Base-by-base conservation (phyloP, 2,797 vertebrate genomes). In the Myotis pilosus region DNA sequence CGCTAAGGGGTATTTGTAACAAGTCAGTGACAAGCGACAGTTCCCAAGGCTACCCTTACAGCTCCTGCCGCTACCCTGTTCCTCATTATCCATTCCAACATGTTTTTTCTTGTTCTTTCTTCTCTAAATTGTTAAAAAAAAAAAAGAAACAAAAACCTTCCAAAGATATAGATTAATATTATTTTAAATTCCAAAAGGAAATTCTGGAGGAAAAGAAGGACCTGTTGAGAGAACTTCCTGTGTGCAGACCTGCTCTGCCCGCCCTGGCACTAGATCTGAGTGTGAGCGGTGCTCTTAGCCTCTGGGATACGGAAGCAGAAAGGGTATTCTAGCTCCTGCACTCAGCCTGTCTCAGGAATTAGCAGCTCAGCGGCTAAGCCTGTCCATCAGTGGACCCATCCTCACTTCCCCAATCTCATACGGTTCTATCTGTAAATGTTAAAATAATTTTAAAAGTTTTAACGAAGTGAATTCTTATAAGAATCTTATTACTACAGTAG, bases 111-210 rank as follows among this genome's bases (percentile, higher is more conserved):
- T 3, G 1, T 36, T 57, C 44, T 94, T 86, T 93, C 13, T 93
- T 55, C 23, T 62, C 12, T 62, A 62, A 62, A 30, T 30, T 62
- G 60, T 62, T 5, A 23, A 57, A 57, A 55, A 10, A 4, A 13
- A 60, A 8, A 44, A 47, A 47, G 0, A 12, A 47, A 44, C 5
- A 28, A 28, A 2, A 62, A 15, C 12, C 28, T 62, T 92, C 78
- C 47, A 81, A 81, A 91, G 41, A 85, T 57, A 82, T 1, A 36
- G 25, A 44, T 60, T 86, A 89, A 89, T 83, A 20, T 72, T 64
- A 92, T 33, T 83, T 84, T 84, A 81, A 95, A 60, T 11, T 6
- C 20, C 33, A 13, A 69, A 64, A 47, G n/a, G 44, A 60, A 74
- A 47, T 41, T 25, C 44, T 15, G 16, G 19, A 62, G 41, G 38